Base-by-base conservation (phyloP, 2,888 invertebrate genomes). In the Fabriciana adippe region DNA sequence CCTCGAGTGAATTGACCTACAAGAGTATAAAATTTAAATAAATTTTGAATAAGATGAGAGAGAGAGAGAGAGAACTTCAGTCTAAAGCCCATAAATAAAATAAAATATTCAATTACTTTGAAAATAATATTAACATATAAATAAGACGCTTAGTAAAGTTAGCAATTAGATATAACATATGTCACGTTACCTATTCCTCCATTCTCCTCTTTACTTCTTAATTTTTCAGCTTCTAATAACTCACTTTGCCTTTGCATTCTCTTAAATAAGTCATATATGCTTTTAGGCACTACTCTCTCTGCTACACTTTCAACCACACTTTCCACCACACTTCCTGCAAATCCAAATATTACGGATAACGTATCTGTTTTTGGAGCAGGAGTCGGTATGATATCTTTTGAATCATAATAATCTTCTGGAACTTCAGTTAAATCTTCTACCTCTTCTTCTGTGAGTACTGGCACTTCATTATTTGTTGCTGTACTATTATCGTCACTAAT, bases 141-240 rank as follows among this genome's bases (percentile, higher is more conserved):
- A 41, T 41, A 41, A 11, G 35, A 8, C 35, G 8, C 35, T 41
- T 8, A 35, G 35, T 8, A 35, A 41, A 11, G 8, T 11, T 11
- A 41, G 11, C 2, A 41, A 41, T 41, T 11, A 41, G 35, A 11
- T 41, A 41, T 41, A 8, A 35, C 35, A 6, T 35, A 8, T 6
- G 35, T 35, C 8, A 35, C 35, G 6, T 51, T 77, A 93, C 93
- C 93, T 51, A 93, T 75, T 14, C 93, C 93, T 0, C 93, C 93
- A 77, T 93, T 93, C 72, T 93, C 93, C 73, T 93, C 93, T 21
- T 88, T 82, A 73, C 93, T 93, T 69, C 93, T 84, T 54, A 93
- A 74, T 48, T 84, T 86, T 73, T 93, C 90, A 0, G 89, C 88
- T 76, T 93, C 93, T 63, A 93, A 71, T 8, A 89, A 89, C 71